These are phyloP conservation scores for Stegophylla sp. DNA, from an alignment of 2,888 invertebrate species.

Conservation along the genomic window DNA sequence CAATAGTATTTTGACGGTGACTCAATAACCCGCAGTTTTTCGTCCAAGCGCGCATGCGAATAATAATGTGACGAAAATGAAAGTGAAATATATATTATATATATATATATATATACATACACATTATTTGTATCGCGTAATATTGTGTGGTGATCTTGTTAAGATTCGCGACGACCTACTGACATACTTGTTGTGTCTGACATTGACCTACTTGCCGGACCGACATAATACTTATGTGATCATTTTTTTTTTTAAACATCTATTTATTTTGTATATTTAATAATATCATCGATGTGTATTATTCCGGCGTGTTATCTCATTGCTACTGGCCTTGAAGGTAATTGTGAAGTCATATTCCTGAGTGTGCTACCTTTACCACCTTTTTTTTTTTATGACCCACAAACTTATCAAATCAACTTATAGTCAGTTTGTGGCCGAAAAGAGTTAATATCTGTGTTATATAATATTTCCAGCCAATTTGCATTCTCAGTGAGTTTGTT, in stretches of 20 bases:
- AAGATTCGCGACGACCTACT: constrained; percentile 57
- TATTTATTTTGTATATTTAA: constrained; percentile 49
- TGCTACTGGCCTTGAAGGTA: constrained; percentile 42
- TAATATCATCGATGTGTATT: constrained; percentile 48
- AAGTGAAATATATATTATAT: constrained; percentile 30
- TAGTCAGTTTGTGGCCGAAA: constrained; percentile 5
- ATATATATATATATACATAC: constrained; percentile 11
- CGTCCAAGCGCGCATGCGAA: constrained; percentile 10
- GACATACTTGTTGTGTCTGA: constrained; percentile 43
- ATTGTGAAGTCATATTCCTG: constrained; percentile 44
- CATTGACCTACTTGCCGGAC: constrained; percentile 49
- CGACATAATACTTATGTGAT: constrained; percentile 42
- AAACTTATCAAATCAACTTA: constrained; percentile 30
- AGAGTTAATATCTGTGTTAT: constrained; percentile 16
- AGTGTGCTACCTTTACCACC: constrained; percentile 22
- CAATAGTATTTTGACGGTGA: constrained; percentile 25
- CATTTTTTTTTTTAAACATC: constrained; percentile 38
- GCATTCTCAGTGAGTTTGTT: not conserved
- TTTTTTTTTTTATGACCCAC: constrained; percentile 45
- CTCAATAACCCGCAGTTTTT: constrained; percentile 48
- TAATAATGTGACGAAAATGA: constrained; percentile 50
- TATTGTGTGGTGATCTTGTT: constrained; percentile 53
- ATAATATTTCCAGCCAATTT: constrained; percentile 37
- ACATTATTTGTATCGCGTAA: constrained; percentile 50
- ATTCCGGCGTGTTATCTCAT: constrained; percentile 49